Base-by-base conservation (phyloP, 2,888 invertebrate genomes). In the Panopea generosa region DNA sequence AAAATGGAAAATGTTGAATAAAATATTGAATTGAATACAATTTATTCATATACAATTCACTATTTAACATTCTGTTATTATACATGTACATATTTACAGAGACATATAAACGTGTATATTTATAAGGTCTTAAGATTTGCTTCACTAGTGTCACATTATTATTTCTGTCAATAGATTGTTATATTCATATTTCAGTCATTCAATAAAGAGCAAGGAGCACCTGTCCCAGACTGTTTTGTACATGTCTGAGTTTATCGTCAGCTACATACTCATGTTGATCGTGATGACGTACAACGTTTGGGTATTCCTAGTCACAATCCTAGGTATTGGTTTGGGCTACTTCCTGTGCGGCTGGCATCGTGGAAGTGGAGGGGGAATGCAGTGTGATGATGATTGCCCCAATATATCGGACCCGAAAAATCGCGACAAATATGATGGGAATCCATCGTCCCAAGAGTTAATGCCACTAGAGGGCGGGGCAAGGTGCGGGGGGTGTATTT, bases 271-370 rank as follows among this genome's bases (percentile, higher is more conserved):
- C 24, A 86, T 86, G 86, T 45, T 86, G 33, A 70, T 77, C 38
- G 82, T 86, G 2, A 86, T 86, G 86, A 83, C 86, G 0, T 86
- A 82, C 49, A 86, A 86, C 65, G 73, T 73, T 14, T 84, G 84
- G 84, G 71, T 84, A 9, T 74, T 82, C n/a, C 43, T 78, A 7
- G 73, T 79, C 49, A 73, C 80, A 6, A 65, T 86, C n/a, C 43
- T 80, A 0, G 76, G 76, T 18, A 73, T 76, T 22, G 70, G 66
- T 6, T 43, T 80, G n/a, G 80, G 80, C 20, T 80, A 80, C 67
- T 80, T 80, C 47, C 55, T 80, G n/a, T 65, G 76, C 3, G 80
- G 69, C 40, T 73, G 72, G 76, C 80, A 80, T 27, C 65, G 72
- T 22, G 56, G 68, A 24, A 53, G 68, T 26, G 50, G 49, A 14